Evolutionary conservation across 2,113 vertebrate species (phyloP), one percentile per base, ranked within the genome.

Genomic region (Chloebia gouldiae): DNA sequence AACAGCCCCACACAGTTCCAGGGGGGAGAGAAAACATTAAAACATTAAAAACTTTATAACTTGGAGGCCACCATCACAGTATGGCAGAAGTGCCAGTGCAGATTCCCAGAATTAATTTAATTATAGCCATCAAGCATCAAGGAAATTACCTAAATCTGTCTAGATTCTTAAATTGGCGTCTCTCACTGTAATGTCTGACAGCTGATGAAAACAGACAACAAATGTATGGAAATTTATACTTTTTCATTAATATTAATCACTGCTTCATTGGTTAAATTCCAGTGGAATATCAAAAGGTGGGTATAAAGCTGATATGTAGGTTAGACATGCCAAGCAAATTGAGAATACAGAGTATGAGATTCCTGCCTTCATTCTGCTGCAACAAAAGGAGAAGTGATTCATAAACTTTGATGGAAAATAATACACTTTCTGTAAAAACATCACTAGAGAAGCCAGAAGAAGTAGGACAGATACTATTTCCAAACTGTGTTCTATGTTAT

Each of bases 101-200:
- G 89, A 97, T 96, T 93, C 92, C 45, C 37, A 88, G 86, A 92
- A 95, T 95, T 90, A 96, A 90, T 86, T 93, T 96, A 96, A 95
- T 95, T 96, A 94, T 63, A 96, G 50, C 44, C 70, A 92, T 72
- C 84, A 81, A 92, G 51, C 86, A 88, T 80, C 6, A 39, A 93
- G 83, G 44, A 92, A 95, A 95, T 95, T 79, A 93, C 76, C 91
- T 81, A 84, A 96, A 95, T 95, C 89, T 94, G 92, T 88, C 83
- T 91, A 95, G 77, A 92, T 95, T 88, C 77, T 86, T 86, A 88
- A 86, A 75, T n/a, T 88, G 83, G 91, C 51, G 51, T 93, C 95
- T 94, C 40, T 93, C 69, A 53, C 63, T 82, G 30, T 71, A 76
- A 50, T 90, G 92, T 92, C 94, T 96, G 80, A 93, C 94, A 95